Percentiles rank a stretch among this genome's conserved stretches.
phyloP scores from a whole-genome alignment of 2,888 invertebrate genomes.

The Callinectes sapidus region DNA sequence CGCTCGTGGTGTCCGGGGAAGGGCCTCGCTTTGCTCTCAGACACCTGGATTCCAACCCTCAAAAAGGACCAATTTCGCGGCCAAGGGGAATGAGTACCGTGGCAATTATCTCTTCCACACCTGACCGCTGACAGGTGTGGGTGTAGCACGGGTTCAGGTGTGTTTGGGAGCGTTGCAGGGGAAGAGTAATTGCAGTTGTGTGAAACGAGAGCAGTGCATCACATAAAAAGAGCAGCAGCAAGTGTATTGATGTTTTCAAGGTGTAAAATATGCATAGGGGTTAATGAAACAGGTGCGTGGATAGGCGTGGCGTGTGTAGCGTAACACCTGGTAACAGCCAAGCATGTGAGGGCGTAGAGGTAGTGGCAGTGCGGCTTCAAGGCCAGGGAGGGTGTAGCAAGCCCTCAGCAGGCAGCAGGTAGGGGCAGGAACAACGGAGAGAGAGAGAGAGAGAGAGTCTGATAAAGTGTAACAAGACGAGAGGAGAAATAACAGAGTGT shows the following conservation, averaged over 20 bases:
- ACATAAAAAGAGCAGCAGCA: not conserved
- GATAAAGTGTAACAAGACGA: constrained; percentile 31
- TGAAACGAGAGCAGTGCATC: constrained; percentile 11
- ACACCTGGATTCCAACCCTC: not conserved
- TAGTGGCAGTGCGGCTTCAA: constrained; percentile 6
- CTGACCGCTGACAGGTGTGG: not conserved
- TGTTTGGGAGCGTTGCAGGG: not conserved
- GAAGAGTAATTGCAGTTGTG: not conserved
- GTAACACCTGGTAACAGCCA: not conserved
- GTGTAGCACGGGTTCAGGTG: not conserved
- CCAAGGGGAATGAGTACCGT: not conserved
- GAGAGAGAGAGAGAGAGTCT: not conserved
- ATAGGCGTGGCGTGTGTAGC: not conserved
- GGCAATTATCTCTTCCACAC: constrained; percentile 11
- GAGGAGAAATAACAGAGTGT: constrained; percentile 6
- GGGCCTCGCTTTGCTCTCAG: not conserved
- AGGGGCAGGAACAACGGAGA: not conserved
- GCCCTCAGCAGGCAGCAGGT: not conserved
- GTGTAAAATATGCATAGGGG: constrained; percentile 15
- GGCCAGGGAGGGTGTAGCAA: constrained; percentile 1
- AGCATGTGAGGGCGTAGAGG: not conserved
- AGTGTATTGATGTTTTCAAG: not conserved
- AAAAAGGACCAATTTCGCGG: not conserved
- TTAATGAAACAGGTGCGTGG: not conserved
- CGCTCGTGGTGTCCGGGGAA: not conserved